Conservation (phyloP, 2,888 invertebrate species). For the Trichogramma dendrolimi region DNA sequence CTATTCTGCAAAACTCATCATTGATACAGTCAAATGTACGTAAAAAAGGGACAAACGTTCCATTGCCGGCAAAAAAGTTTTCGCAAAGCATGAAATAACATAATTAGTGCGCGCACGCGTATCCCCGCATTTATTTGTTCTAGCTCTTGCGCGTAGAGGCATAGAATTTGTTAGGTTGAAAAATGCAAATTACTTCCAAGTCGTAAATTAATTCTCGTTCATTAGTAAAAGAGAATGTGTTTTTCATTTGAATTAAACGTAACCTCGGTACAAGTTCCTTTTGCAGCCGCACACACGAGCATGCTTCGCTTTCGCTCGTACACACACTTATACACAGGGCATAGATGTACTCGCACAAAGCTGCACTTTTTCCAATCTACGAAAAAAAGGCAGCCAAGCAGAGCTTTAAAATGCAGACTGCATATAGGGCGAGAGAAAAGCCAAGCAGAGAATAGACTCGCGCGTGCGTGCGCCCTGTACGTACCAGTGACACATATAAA, state of each 20-base stretch:
- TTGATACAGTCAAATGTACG: not conserved
- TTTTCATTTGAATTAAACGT: conserved; percentile 6
- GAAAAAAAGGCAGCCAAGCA: conserved; percentile 4
- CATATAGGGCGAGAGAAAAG: not conserved
- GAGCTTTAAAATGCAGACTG: not conserved
- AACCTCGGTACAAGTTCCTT: conserved; percentile 9
- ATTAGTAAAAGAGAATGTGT: not conserved
- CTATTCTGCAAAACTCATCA: not conserved
- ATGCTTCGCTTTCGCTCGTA: too few species aligned
- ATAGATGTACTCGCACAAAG: not conserved
- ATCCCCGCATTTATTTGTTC: not conserved
- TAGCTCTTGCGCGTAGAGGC: not conserved
- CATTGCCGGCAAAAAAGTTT: not conserved
- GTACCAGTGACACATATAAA: too few species aligned
- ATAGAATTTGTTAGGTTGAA: not conserved
- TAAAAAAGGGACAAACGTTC: not conserved
- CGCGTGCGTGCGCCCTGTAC: too few species aligned
- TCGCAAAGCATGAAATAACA: not conserved
- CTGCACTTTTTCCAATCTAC: conserved; percentile 12
- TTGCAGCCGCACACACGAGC: not conserved
- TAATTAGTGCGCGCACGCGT: not conserved
- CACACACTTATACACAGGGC: too few species aligned
- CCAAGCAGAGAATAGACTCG: not conserved
- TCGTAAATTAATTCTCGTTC: too few species aligned
- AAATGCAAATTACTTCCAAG: not conserved